Conservation (phyloP, 1,140 invertebrate genomes). For the Listronotus oregonensis region DNA sequence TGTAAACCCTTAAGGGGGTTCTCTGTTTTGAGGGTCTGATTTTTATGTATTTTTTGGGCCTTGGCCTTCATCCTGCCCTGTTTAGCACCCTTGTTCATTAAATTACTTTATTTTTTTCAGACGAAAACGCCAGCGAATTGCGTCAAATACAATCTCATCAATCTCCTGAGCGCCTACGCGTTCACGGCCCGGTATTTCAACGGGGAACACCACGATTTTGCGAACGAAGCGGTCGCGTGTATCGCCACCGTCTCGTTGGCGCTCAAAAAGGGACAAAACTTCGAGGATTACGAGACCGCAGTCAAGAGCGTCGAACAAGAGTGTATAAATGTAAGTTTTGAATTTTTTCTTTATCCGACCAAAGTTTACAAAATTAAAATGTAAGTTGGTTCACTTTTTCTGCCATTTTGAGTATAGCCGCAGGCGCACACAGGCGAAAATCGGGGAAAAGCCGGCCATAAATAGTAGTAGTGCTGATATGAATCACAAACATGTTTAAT, state of each 20-base stretch:
- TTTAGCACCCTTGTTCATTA: too few relatives aligned
- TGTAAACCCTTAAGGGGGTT: too few relatives aligned
- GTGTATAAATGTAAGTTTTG: constrained; percentile 60
- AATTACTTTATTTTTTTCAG: constrained; percentile 60
- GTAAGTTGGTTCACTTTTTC: neutral
- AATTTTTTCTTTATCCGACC: too few relatives aligned
- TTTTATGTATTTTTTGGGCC: too few relatives aligned
- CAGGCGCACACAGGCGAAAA: too few relatives aligned
- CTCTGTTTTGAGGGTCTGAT: too few relatives aligned
- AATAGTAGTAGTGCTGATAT: too few relatives aligned
- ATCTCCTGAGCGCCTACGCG: constrained; percentile 70
- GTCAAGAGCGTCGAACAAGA: constrained; percentile 66
- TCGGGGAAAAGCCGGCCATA: too few relatives aligned
- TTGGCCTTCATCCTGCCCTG: too few relatives aligned
- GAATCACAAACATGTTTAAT: too few relatives aligned
- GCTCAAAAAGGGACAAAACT: constrained; percentile 65
- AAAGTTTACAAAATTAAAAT: too few relatives aligned
- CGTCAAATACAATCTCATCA: constrained; percentile 71
- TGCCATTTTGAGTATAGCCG: too few relatives aligned
- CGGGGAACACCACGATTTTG: constrained; percentile 68
- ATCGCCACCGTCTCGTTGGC: constrained; percentile 66
- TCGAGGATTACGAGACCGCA: constrained; percentile 63
- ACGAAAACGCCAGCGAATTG: constrained; percentile 65
- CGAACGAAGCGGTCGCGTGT: constrained; percentile 62
- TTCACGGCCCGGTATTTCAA: constrained; percentile 70